phyloP scores from a whole-genome alignment of 1,140 invertebrate species.

The Popillia japonica region DNA sequence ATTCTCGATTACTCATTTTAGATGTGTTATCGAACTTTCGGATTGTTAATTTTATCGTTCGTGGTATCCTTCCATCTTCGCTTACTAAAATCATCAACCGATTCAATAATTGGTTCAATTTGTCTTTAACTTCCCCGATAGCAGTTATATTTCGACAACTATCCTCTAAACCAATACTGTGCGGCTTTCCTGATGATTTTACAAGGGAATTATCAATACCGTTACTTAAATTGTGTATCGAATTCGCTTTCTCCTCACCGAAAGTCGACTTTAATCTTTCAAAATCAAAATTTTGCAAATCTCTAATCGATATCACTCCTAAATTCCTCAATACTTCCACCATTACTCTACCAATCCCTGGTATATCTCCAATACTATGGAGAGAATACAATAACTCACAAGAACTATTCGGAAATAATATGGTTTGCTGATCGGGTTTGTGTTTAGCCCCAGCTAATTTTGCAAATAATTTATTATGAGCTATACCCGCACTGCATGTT shows the following conservation, averaged over 20 bases:
- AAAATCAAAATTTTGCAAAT: conserved; percentile 70
- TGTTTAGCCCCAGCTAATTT: conserved; percentile 77
- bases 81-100: conserved; percentile 74
- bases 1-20: conserved; percentile 72
- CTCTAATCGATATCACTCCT: conserved; percentile 70
- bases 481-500: conserved; percentile 82
- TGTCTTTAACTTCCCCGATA: conserved; percentile 74
- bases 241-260: conserved; percentile 72
- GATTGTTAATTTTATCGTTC: conserved; percentile 75
- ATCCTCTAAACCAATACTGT: conserved; percentile 79
- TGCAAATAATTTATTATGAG: conserved; percentile 84
- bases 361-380: conserved; percentile 69
- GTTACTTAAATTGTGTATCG: conserved; percentile 72
- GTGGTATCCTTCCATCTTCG: conserved; percentile 79
- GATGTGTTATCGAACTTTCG: conserved; percentile 71
- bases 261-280: conserved; percentile 68
- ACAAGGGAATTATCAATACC: conserved; percentile 76
- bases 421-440: conserved; percentile 84
- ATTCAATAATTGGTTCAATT: conserved; percentile 71
- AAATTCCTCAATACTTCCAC: conserved; percentile 69
- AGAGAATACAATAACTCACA: conserved; percentile 70
- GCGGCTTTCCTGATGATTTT: conserved; percentile 73
- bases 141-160: conserved; percentile 71
- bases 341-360: conserved; percentile 77
- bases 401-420: conserved; percentile 74